Evolutionary conservation across 2,888 invertebrate species (phyloP).

Genomic region (Pycnomerus fuliginosus): DNA sequence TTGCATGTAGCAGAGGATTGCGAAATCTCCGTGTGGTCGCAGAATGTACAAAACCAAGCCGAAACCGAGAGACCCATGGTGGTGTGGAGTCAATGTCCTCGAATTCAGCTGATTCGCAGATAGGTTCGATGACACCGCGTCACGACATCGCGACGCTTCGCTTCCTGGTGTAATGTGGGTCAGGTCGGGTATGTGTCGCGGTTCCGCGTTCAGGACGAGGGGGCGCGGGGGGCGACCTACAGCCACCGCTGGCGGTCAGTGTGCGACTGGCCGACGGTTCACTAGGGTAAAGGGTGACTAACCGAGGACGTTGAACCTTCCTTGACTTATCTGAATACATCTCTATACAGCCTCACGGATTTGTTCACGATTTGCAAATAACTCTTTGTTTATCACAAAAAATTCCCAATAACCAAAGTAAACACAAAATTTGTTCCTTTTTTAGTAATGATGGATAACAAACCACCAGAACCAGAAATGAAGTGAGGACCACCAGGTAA

Average conservation of each 20-base stretch:
- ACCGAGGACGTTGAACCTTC: conserved; percentile 49
- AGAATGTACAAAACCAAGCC: conserved; percentile 1
- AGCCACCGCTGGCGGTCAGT: conserved; percentile 49
- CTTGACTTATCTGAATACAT: too few species aligned
- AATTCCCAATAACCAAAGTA: too few species aligned
- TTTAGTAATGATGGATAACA: too few species aligned
- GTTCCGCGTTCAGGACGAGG: conserved; percentile 43
- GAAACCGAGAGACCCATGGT: conserved; percentile 11
- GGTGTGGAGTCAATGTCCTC: conserved; percentile 22
- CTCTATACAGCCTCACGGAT: too few species aligned
- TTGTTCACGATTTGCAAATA: too few species aligned
- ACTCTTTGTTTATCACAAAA: too few species aligned
- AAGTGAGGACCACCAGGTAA: too few species aligned
- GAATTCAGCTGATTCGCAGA: conserved; percentile 23
- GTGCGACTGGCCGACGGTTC: conserved; percentile 54
- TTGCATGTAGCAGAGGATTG: conserved; percentile 11
- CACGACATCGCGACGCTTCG: conserved; percentile 45
- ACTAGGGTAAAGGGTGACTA: conserved; percentile 55
- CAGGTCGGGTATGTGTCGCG: conserved; percentile 42
- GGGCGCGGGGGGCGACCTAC: conserved; percentile 44
- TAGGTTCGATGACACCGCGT: conserved; percentile 40
- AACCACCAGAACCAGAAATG: too few species aligned
- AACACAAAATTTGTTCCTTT: too few species aligned
- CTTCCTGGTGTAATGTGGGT: conserved; percentile 49
- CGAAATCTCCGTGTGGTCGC: conserved; percentile 9